Evolutionary conservation across 2,888 invertebrate species (phyloP).

Genomic region (Physocephala rufipes): DNA sequence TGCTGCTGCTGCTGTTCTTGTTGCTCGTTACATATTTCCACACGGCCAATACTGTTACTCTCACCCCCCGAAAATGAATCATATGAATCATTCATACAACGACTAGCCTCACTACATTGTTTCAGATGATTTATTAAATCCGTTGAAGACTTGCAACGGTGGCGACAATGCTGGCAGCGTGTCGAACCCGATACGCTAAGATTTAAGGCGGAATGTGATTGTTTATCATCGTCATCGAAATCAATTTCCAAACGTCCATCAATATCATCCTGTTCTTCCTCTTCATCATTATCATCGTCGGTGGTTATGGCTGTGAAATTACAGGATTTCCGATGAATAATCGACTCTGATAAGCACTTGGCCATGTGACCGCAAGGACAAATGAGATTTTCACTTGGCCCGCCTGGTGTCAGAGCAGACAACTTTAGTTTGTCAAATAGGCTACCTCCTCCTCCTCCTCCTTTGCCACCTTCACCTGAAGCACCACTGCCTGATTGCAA

Average conservation of each 20-base stretch:
- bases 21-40: slow-evolving; percentile 59
- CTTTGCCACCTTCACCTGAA: too few species aligned
- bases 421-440: slow-evolving; percentile 86
- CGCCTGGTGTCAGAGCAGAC: slow-evolving; percentile 72
- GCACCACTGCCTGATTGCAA: slow-evolving; percentile 19
- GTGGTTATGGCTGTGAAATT: slow-evolving; percentile 59
- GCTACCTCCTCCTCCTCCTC: slow-evolving; percentile 75
- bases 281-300: slow-evolving; percentile 53
- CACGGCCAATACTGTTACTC: slow-evolving; percentile 62
- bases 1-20: slow-evolving; percentile 68
- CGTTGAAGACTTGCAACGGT: slow-evolving; percentile 84
- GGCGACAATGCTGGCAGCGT: slow-evolving; percentile 86
- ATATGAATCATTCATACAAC: slow-evolving; percentile 62
- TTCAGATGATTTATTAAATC: slow-evolving; percentile 81
- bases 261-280: slow-evolving; percentile 53
- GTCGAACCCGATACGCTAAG: slow-evolving; percentile 71
- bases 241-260: slow-evolving; percentile 60
- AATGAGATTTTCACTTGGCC: slow-evolving; percentile 73
- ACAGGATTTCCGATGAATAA: slow-evolving; percentile 79
- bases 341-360: slow-evolving; percentile 82
- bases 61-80: slow-evolving; percentile 62
- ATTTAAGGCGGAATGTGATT: slow-evolving; percentile 66
- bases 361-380: slow-evolving; percentile 80
- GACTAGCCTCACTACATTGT: slow-evolving; percentile 72
- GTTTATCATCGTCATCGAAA: slow-evolving; percentile 60